Conservation (phyloP, 2,113 vertebrate genomes). For the Poecilia latipinna region DNA sequence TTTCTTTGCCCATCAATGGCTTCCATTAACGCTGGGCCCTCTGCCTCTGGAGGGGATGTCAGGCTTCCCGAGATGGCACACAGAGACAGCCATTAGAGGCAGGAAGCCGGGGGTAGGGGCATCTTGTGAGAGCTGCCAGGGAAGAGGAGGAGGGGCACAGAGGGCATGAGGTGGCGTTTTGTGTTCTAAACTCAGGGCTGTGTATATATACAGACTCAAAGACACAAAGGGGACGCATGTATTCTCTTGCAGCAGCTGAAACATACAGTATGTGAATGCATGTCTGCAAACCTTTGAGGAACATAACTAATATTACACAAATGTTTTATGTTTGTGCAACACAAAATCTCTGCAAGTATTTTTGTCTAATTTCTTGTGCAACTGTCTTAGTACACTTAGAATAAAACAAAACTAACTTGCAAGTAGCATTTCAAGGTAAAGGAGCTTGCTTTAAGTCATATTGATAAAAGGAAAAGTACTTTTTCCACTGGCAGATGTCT, state of each 20-base stretch:
- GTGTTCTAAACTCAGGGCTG: conserved; percentile 47
- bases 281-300: background rate
- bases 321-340: background rate
- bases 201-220: conserved; percentile 44
- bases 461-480: too few relatives aligned
- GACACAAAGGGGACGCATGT: conserved; percentile 51
- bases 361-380: too few relatives aligned
- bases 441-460: too few relatives aligned
- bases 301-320: background rate
- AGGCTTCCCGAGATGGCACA: conserved; percentile 81
- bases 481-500: too few relatives aligned
- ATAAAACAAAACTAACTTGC: too few relatives aligned
- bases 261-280: background rate
- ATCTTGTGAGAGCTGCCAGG: conserved; percentile 74
- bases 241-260: conserved; percentile 21
- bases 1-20: conserved; percentile 82
- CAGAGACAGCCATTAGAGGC: conserved; percentile 80
- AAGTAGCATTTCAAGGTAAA: too few relatives aligned
- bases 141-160: conserved; percentile 32
- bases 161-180: conserved; percentile 69
- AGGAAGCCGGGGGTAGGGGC: conserved; percentile 79
- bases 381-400: too few relatives aligned
- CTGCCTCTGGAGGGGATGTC: conserved; percentile 78
- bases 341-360: background rate
- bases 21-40: conserved; percentile 79